These are phyloP conservation scores for Microctenopoma lineatum DNA, from an alignment of 2,797 vertebrate genomes.

Conservation along the genomic window DNA sequence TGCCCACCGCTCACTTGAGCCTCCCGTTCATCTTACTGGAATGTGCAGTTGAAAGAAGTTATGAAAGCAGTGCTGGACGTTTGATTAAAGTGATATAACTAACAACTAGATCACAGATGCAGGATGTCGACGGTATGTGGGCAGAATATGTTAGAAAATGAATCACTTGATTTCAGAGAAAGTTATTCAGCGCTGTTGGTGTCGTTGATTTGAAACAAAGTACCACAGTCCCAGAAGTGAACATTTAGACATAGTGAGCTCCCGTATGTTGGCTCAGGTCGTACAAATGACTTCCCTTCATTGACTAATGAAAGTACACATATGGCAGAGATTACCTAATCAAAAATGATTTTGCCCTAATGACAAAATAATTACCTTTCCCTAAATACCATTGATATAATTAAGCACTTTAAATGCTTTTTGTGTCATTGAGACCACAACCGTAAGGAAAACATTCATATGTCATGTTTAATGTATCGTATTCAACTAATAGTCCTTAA, in stretches of 20 bases:
- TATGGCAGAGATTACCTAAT: slow-evolving; percentile 50
- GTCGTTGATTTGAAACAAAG: slow-evolving; percentile 3
- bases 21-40: slow-evolving; percentile 69
- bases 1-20: slow-evolving; percentile 40
- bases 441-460: slow-evolving; percentile 24
- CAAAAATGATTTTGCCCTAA: slow-evolving; percentile 41
- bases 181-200: slow-evolving; percentile 29
- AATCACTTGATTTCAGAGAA: slow-evolving; percentile 42
- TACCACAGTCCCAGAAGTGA: slow-evolving; percentile 8
- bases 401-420: slow-evolving; percentile 34
- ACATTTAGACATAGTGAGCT: slow-evolving; percentile 10
- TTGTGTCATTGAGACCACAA: slow-evolving; percentile 30
- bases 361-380: slow-evolving; percentile 50
- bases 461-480: slow-evolving; percentile 4
- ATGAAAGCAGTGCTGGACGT: slow-evolving; percentile 57
- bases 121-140: slow-evolving; percentile 14
- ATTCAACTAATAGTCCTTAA: slow-evolving; percentile 15
- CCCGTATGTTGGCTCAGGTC: background rate
- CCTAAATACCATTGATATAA: slow-evolving; percentile 15
- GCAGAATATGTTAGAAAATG: slow-evolving; percentile 29
- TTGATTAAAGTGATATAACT: slow-evolving; percentile 74
- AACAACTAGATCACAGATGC: slow-evolving; percentile 64
- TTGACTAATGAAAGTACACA: slow-evolving; percentile 38
- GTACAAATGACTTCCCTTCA: slow-evolving; percentile 36
- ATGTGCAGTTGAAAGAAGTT: slow-evolving; percentile 65